These are phyloP conservation scores for Romanogobio albipinnatus DNA, from an alignment of 2,113 vertebrate species.

Conservation along the genomic window DNA sequence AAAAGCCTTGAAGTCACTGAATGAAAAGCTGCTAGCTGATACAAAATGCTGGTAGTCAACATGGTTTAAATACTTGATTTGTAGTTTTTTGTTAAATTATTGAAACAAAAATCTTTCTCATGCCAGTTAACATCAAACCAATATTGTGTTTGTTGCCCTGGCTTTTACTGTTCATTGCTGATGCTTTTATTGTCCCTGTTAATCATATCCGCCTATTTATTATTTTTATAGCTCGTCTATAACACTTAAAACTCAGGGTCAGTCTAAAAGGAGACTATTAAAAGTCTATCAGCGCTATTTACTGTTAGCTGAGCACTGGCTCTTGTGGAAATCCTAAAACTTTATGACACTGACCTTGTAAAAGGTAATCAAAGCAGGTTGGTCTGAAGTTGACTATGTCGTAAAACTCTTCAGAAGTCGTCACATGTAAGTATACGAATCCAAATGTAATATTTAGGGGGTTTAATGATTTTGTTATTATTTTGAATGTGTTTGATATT, in stretches of 20 bases:
- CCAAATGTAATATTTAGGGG: not conserved
- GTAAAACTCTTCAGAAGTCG: slow-evolving; percentile 8
- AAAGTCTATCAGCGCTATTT: slow-evolving; percentile 44
- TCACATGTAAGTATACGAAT: not conserved
- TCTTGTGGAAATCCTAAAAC: slow-evolving; percentile 38
- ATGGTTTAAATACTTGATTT: not conserved
- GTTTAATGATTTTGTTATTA: not conserved
- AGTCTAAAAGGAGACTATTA: slow-evolving; percentile 47
- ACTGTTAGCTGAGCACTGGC: not conserved
- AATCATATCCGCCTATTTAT: slow-evolving; percentile 35
- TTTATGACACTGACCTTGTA: slow-evolving; percentile 40
- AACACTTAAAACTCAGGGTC: slow-evolving; percentile 45
- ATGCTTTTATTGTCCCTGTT: slow-evolving; percentile 37
- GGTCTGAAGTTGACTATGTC: not conserved
- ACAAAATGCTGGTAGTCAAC: not conserved
- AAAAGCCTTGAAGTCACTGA: not conserved
- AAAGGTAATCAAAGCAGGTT: slow-evolving; percentile 2
- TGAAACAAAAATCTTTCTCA: not conserved
- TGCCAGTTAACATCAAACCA: not conserved
- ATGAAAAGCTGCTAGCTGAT: not conserved
- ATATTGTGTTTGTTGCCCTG: not conserved
- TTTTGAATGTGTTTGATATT: not conserved
- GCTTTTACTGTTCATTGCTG: not conserved
- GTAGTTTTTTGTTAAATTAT: not conserved
- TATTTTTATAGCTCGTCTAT: slow-evolving; percentile 39